Evolutionary conservation across 2,888 invertebrate species (phyloP), one percentile per base, ranked within the genome.

Genomic region (Campopleginae sp.): DNA sequence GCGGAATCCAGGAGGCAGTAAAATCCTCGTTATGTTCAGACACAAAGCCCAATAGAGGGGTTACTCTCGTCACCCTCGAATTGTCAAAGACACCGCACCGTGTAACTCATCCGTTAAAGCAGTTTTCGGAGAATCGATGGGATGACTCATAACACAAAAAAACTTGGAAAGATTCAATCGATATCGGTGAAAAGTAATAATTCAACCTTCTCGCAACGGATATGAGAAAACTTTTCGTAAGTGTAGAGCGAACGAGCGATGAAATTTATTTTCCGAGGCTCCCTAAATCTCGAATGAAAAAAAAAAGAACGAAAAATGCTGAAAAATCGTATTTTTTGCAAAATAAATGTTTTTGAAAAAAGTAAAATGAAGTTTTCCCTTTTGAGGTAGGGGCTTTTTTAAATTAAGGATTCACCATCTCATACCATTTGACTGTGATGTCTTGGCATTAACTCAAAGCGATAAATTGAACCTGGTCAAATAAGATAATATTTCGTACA

Each of bases 401-500:
- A 17, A 17, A 31, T 17, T 1, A 23, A 68, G 46, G 14, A 42
- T 31, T 12, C 19, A 38, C 19, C 14, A 51, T 8, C 38, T 7
- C 7, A 71, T 23, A 23, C 2, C 19, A 5, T 19, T n/a, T 14
- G 23, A 0, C 51, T 23, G 17, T 54, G 66, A 31, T 46, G 66
- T 31, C 76, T 38, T 76, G 31, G 44, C 27, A 27, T 46, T 76
- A 68, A 84, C 66, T 81, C 68, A 78, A 81, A 74, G 81, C 72
- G 68, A 66, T 77, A 66, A 80, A 72, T 86, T 77, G 79, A 82
- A 61, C 76, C 89, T 90, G 88, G 87, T 86, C 88, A 90, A 90
- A 89, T 88, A 89, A 88, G 89, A 89, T 90, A 89, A 90, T 90
- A 89, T 89, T 90, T 88, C 82, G 82, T 82, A 87, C 88, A 82